Conservation (phyloP, 2,113 vertebrate genomes). For the Chelonoidis abingdonii region DNA sequence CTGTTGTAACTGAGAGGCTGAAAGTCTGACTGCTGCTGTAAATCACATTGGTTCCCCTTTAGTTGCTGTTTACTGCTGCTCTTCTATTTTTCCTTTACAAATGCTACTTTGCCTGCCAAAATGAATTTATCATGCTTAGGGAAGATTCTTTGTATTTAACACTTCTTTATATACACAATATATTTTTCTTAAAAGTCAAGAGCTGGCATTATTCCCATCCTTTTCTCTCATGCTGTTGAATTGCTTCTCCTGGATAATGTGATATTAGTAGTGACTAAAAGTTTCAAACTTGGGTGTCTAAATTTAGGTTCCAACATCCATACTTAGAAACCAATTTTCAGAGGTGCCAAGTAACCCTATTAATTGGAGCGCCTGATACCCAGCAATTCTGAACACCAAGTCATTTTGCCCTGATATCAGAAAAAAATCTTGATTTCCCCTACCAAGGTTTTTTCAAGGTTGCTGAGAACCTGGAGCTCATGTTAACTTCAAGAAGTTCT, state of each 20-base stretch:
- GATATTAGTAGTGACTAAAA: not conserved
- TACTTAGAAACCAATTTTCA: not conserved
- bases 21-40: constrained; percentile 34
- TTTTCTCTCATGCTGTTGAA: not conserved
- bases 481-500: not conserved
- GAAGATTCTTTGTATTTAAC: constrained; percentile 37
- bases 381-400: not conserved
- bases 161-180: constrained; percentile 10
- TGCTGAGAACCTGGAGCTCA: not conserved
- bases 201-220: not conserved
- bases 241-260: not conserved
- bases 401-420: not conserved
- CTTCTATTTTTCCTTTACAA: constrained; percentile 20
- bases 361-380: not conserved
- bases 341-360: not conserved
- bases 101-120: not conserved
- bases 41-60: constrained; percentile 27
- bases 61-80: constrained; percentile 12
- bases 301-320: not conserved
- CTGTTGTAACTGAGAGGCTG: not conserved
- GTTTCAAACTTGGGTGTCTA: not conserved
- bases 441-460: not conserved
- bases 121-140: constrained; percentile 37
- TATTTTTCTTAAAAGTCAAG: constrained; percentile 29
- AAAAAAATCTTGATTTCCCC: not conserved